These are phyloP conservation scores for Porites cylindrica DNA, from an alignment of 92 coral and sea anemone species.

Conservation along the genomic window DNA sequence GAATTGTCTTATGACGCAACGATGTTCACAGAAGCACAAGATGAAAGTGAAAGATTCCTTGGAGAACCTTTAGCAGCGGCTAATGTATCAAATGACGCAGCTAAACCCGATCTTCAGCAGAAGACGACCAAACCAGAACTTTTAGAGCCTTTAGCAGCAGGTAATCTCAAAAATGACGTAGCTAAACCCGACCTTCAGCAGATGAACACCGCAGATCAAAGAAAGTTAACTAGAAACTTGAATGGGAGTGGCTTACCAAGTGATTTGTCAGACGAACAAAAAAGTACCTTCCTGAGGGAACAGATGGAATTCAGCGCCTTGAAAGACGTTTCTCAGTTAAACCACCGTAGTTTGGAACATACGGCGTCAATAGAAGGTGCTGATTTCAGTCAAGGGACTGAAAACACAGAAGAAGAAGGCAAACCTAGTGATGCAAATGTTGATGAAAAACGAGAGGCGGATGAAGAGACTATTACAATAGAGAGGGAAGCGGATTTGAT, in stretches of 20 bases:
- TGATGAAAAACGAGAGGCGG: neutral
- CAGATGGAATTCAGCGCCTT: neutral
- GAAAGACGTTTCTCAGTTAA: neutral
- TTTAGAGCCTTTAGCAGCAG: neutral
- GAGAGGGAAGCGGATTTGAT: conserved; percentile 53
- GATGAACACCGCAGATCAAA: neutral
- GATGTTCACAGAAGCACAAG: neutral
- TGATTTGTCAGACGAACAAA: neutral
- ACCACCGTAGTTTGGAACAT: neutral
- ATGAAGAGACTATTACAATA: conserved; percentile 40
- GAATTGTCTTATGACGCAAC: neutral
- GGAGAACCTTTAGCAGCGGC: neutral
- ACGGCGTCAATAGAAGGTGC: neutral
- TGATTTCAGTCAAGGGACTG: neutral
- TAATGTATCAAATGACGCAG: neutral
- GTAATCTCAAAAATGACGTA: neutral
- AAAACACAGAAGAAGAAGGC: neutral
- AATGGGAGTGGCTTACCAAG: neutral
- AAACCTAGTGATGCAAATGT: neutral
- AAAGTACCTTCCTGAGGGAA: neutral
- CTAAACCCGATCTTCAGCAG: neutral
- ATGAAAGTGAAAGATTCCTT: too few species aligned
- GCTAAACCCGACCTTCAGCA: neutral
- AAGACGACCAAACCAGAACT: neutral
- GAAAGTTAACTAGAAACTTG: neutral